These are phyloP conservation scores for Embiotoca jacksoni DNA, from an alignment of 2,113 vertebrate genomes.

Conservation along the genomic window DNA sequence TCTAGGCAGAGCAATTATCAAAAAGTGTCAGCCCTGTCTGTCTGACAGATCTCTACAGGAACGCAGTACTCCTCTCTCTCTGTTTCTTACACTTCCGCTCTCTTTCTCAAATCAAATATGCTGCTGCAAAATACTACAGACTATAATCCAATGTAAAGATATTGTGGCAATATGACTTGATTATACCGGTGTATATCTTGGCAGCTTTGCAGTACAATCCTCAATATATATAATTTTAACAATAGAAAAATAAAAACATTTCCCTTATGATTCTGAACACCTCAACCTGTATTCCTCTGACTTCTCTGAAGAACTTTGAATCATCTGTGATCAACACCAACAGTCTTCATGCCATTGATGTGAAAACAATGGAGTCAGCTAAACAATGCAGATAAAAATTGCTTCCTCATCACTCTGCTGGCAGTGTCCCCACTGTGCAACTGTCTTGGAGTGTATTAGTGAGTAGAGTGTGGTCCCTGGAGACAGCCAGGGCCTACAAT, in stretches of 20 bases:
- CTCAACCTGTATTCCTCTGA: slow-evolving; percentile 8
- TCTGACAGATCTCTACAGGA: slow-evolving; percentile 72
- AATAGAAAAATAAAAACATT: not conserved
- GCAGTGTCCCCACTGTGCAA: slow-evolving; percentile 58
- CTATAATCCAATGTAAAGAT: not conserved
- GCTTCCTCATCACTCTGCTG: slow-evolving; percentile 75
- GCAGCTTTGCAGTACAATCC: not conserved
- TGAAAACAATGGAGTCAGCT: slow-evolving; percentile 60
- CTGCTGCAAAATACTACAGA: not conserved
- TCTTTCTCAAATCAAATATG: slow-evolving; percentile 13
- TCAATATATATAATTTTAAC: not conserved
- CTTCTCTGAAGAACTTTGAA: slow-evolving; percentile 32
- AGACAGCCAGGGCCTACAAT: slow-evolving; percentile 51
- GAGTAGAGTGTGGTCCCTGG: slow-evolving; percentile 60
- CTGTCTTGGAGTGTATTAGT: slow-evolving; percentile 69
- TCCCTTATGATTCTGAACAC: slow-evolving; percentile 23
- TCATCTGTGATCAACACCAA: slow-evolving; percentile 47
- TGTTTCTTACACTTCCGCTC: not conserved
- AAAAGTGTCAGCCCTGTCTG: slow-evolving; percentile 64
- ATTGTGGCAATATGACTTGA: not conserved
- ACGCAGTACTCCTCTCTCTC: slow-evolving; percentile 19
- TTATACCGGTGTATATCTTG: not conserved
- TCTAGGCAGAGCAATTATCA: slow-evolving; percentile 76
- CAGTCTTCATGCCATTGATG: slow-evolving; percentile 43
- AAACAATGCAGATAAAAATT: slow-evolving; percentile 66